phyloP scores from a whole-genome alignment of 2,888 invertebrate genomes.

The Heliconius aoede region DNA sequence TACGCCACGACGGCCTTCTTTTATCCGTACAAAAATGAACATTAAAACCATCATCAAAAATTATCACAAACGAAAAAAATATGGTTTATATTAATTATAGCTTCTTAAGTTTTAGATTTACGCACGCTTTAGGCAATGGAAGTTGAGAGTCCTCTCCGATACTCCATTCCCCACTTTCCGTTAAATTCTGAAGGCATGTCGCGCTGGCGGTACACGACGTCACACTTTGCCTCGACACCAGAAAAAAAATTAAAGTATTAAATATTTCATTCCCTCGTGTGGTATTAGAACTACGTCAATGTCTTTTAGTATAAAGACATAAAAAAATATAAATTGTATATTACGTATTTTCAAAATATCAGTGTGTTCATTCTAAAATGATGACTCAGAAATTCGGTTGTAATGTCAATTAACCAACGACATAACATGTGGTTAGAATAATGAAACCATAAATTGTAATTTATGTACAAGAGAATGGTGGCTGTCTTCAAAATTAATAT shows the following conservation, averaged over 20 bases:
- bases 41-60: too few species aligned
- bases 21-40: too few species aligned
- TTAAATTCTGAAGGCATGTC: background rate
- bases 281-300: too few species aligned
- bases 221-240: too few species aligned
- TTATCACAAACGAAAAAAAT: too few species aligned
- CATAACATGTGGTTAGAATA: conserved; percentile 13
- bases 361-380: background rate
- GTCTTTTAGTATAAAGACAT: too few species aligned
- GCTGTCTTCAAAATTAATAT: conserved; percentile 28
- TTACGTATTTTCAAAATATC: background rate
- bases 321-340: too few species aligned
- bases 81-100: too few species aligned
- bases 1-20: too few species aligned
- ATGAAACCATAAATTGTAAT: conserved; percentile 26
- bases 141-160: background rate
- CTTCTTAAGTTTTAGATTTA: too few species aligned
- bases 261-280: too few species aligned
- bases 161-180: background rate
- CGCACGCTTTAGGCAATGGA: background rate
- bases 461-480: conserved; percentile 2
- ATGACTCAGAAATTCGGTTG: conserved; percentile 1
- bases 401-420: conserved; percentile 13
- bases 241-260: too few species aligned
- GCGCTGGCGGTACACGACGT: background rate